These are phyloP conservation scores for Megaceryle torquata DNA, from an alignment of 2,113 vertebrate species.

Conservation along the genomic window DNA sequence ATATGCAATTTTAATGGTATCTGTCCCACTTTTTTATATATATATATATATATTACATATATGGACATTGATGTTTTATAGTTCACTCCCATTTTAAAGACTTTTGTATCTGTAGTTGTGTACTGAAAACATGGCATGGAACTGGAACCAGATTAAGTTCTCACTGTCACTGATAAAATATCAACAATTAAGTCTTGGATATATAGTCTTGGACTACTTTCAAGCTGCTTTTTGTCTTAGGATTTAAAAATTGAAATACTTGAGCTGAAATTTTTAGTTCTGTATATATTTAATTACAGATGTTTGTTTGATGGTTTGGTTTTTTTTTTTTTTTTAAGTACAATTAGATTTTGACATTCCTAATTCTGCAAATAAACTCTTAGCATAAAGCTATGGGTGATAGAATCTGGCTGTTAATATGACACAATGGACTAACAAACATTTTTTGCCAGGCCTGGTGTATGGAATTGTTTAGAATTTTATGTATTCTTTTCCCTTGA, in stretches of 20 bases:
- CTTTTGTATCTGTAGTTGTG: not conserved
- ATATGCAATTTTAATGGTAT: not conserved
- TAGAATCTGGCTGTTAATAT: not conserved
- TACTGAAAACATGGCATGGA: not conserved
- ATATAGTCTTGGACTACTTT: not conserved
- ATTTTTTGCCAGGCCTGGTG: not conserved
- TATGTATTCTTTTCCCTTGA: not conserved
- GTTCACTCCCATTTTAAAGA: not conserved
- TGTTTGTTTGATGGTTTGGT: not conserved
- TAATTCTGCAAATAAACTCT: not conserved
- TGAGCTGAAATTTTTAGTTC: not conserved
- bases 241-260: not conserved
- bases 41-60: not conserved
- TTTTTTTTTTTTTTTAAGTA: not conserved
- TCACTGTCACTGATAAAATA: not conserved
- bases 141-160: not conserved
- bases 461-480: not conserved
- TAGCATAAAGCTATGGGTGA: not conserved
- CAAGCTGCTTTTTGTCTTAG: not conserved
- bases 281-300: not conserved
- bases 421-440: not conserved
- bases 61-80: not conserved
- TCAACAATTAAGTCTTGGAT: not conserved
- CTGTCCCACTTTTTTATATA: not conserved
- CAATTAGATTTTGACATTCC: not conserved